Conservation (phyloP, 1,140 invertebrate species). For the Bursaphelenchus mucronatus region DNA sequence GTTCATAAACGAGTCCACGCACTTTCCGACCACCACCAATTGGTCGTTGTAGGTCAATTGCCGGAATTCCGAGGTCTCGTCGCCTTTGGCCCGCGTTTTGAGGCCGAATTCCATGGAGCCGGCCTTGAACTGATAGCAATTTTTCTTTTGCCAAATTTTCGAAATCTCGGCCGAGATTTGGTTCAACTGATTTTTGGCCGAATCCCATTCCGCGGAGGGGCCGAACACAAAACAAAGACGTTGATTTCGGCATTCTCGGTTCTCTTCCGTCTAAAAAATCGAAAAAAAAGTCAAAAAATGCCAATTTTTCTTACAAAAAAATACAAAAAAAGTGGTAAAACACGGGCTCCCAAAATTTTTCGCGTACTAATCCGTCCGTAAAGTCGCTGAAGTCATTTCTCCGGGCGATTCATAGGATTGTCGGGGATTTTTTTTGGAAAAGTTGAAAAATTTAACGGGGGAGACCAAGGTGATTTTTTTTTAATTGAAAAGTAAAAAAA, state of each 20-base stretch:
- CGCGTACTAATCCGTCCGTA: no score
- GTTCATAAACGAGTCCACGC: constrained; percentile 41
- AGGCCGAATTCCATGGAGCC: constrained; percentile 36
- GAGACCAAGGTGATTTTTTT: no score
- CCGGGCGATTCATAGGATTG: no score
- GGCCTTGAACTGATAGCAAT: constrained; percentile 40
- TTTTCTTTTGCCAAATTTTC: constrained; percentile 43
- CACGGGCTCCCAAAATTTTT: no score
- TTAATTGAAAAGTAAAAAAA: no score
- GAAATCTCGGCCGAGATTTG: constrained; percentile 43
- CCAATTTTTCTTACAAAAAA: not conserved
- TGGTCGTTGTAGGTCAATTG: constrained; percentile 44
- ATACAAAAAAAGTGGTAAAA: not conserved
- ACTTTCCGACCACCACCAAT: constrained; percentile 40
- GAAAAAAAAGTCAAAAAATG: not conserved
- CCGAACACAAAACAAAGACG: constrained; percentile 45
- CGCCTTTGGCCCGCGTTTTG: constrained; percentile 35
- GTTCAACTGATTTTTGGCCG: constrained; percentile 24
- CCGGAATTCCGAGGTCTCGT: constrained; percentile 24
- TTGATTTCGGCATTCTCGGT: constrained; percentile 31
- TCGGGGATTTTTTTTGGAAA: no score
- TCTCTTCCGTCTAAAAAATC: constrained; percentile 4
- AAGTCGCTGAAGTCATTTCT: no score
- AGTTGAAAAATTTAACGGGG: no score
- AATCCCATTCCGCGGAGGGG: constrained; percentile 38